phyloP scores from a whole-genome alignment of 2,113 vertebrate species.

The Machaerirhynchus nigripectus region DNA sequence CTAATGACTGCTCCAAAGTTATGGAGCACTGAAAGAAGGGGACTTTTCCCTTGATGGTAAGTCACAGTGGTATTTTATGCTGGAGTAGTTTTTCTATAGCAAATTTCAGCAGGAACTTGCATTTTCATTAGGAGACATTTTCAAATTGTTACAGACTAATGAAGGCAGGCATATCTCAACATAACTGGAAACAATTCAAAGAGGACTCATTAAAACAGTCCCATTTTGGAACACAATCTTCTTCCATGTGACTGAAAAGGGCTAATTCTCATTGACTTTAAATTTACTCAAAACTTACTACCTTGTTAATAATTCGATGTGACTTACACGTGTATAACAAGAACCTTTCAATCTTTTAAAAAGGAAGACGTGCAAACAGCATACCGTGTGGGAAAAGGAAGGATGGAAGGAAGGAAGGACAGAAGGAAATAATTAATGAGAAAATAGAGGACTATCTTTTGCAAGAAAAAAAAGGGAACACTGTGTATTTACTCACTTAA shows the following conservation, averaged over 20 bases:
- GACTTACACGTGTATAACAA: background rate
- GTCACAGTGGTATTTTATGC: background rate
- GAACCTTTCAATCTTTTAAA: background rate
- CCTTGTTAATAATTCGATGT: background rate
- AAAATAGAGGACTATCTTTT: background rate
- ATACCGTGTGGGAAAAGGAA: background rate
- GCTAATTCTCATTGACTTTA: background rate
- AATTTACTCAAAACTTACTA: background rate
- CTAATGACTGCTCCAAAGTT: background rate
- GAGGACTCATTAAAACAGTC: background rate
- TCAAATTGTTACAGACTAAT: background rate
- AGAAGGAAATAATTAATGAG: background rate
- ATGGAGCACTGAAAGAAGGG: background rate
- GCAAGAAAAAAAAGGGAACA: fast-evolving
- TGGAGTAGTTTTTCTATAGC: background rate
- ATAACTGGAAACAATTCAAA: background rate
- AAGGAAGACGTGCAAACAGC: background rate
- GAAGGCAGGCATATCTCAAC: background rate
- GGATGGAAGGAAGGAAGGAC: background rate
- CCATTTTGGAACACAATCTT: background rate
- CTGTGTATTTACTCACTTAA: slow-evolving; percentile 80
- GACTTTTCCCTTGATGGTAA: background rate
- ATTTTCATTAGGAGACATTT: background rate
- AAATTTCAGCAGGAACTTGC: background rate
- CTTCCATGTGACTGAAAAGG: background rate